Percentiles rank a stretch among this genome's conserved stretches.
phyloP scores from a whole-genome alignment of 2,888 invertebrate species.

The Antheraea yamamai region DNA sequence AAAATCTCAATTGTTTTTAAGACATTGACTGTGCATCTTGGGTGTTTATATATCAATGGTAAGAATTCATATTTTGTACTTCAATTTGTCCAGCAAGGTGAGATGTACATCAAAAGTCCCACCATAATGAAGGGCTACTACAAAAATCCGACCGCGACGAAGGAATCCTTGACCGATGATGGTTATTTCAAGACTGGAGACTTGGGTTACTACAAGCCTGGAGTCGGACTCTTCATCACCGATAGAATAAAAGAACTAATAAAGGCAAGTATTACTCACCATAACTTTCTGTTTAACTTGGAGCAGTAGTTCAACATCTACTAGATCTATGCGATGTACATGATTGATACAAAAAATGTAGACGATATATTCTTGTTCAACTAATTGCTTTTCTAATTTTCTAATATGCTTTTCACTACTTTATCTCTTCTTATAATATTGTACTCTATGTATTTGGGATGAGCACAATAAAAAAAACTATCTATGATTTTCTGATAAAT shows the following conservation, averaged over 20 bases:
- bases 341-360: neutral
- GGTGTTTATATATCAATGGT: neutral
- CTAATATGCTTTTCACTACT: too few species aligned
- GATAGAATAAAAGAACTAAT: slow-evolving; percentile 93
- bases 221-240: slow-evolving; percentile 85
- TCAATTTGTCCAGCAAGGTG: slow-evolving; percentile 81
- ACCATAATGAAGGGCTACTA: slow-evolving; percentile 86
- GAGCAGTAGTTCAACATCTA: neutral
- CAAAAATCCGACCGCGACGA: slow-evolving; percentile 88
- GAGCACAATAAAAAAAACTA: too few species aligned
- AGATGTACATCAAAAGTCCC: slow-evolving; percentile 87
- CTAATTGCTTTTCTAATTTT: too few species aligned
- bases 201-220: slow-evolving; percentile 85
- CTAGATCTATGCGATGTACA: neutral
- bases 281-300: neutral
- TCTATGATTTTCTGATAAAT: too few species aligned
- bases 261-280: slow-evolving; percentile 71
- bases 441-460: too few species aligned
- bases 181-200: slow-evolving; percentile 92
- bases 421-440: too few species aligned
- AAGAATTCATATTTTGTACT: neutral
- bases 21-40: too few species aligned
- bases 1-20: too few species aligned
- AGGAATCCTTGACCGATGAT: slow-evolving; percentile 84
- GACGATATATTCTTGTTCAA: too few species aligned